These are phyloP conservation scores for Lepidiolamprologus cunningtoni DNA, from an alignment of 2,113 vertebrate genomes.

Conservation along the genomic window DNA sequence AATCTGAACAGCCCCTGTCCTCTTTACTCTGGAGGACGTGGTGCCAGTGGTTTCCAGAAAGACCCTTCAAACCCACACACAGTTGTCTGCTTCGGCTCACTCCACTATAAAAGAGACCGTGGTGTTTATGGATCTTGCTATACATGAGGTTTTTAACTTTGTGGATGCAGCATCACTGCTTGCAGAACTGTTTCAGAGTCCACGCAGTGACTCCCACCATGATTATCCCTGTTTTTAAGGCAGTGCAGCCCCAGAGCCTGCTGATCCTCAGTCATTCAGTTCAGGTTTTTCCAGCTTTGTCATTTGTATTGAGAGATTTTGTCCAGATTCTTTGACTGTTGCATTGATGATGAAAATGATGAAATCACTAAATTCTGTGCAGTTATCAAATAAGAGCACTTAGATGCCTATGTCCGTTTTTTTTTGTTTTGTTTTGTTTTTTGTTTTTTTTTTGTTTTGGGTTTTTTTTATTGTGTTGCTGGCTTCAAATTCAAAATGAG, in stretches of 20 bases:
- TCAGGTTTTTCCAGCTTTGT: not conserved
- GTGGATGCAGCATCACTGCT: not conserved
- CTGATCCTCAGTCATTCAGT: not conserved
- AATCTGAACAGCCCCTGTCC: not conserved
- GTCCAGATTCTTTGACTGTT: not conserved
- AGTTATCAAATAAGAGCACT: not conserved
- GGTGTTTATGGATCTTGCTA: not conserved
- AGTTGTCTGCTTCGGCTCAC: not conserved
- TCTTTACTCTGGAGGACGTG: not conserved
- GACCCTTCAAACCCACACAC: not conserved
- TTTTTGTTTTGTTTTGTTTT: too few relatives aligned
- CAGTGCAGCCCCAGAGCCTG: not conserved
- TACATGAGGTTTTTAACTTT: not conserved
- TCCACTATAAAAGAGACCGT: not conserved
- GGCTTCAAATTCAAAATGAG: not conserved
- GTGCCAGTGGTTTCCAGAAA: not conserved
- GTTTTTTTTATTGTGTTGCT: rapidly evolving
- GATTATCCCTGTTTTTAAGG: not conserved
- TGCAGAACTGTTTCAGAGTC: not conserved
- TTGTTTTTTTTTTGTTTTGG: not conserved
- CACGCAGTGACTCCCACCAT: not conserved
- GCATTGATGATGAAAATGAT: not conserved
- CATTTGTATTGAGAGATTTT: not conserved
- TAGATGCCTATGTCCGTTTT: not conserved
- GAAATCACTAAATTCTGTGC: not conserved